Percentiles rank a stretch among this genome's conserved stretches.
phyloP scores from a whole-genome alignment of 2,797 vertebrate species.

The Triplophysa yarkandensis region DNA sequence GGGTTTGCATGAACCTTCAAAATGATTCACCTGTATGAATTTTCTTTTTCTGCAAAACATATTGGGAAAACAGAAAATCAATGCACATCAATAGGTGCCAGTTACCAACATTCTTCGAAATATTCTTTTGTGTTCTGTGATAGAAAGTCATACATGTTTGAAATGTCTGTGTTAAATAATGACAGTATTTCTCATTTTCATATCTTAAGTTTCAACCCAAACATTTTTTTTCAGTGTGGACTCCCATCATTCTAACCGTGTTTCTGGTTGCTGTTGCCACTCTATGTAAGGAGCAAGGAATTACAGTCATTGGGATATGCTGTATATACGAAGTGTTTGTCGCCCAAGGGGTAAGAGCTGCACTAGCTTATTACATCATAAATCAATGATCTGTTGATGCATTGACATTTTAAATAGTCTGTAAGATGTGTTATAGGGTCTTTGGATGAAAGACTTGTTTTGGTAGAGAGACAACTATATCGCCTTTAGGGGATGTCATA shows the following conservation, averaged over 20 bases:
- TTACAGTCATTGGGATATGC: slow-evolving; percentile 98
- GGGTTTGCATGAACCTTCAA: too few relatives aligned
- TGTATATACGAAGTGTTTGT: slow-evolving; percentile 97
- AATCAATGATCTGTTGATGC: neutral
- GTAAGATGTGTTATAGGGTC: slow-evolving; percentile 7
- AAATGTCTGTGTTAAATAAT: too few relatives aligned
- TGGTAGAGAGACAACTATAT: slow-evolving; percentile 5
- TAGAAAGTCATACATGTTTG: too few relatives aligned
- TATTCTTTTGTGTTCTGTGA: too few relatives aligned
- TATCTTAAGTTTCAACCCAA: too few relatives aligned
- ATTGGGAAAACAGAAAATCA: too few relatives aligned
- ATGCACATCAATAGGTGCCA: too few relatives aligned
- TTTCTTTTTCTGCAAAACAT: too few relatives aligned
- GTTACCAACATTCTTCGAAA: too few relatives aligned
- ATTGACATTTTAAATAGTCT: neutral
- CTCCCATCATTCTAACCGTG: slow-evolving; percentile 89
- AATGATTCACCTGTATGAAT: too few relatives aligned
- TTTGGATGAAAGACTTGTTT: slow-evolving; percentile 20
- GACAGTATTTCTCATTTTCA: too few relatives aligned
- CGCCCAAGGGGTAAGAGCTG: slow-evolving; percentile 89
- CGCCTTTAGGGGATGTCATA: slow-evolving; percentile 31
- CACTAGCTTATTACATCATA: neutral
- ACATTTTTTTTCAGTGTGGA: slow-evolving; percentile 80
- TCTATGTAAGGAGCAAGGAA: slow-evolving; percentile 96
- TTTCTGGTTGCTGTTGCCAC: slow-evolving; percentile 92